Percentiles rank a stretch among this genome's conserved stretches.
phyloP scores from a whole-genome alignment of 2,888 invertebrate genomes.

The Stramonita haemastoma region DNA sequence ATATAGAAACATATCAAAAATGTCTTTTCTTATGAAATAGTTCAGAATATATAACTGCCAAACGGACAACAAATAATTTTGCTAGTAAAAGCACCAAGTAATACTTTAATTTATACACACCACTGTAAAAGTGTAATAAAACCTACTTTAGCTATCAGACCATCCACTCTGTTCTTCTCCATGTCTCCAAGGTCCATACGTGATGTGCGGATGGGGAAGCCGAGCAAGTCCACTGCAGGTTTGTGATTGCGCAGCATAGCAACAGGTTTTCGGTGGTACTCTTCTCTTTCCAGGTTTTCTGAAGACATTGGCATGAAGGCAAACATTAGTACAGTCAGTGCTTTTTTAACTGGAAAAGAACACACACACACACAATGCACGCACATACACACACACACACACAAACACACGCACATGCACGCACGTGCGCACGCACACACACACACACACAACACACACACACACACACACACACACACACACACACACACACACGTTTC shows the following conservation, averaged over 20 bases:
- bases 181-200: slow-evolving; percentile 48
- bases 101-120: no score
- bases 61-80: no score
- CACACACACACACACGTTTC: slow-evolving; percentile 40
- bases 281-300: slow-evolving; percentile 57
- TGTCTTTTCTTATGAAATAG: no score
- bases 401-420: background rate
- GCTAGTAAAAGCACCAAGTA: no score
- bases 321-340: background rate
- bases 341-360: background rate
- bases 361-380: background rate
- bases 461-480: background rate
- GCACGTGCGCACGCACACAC: background rate
- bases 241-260: slow-evolving; percentile 54
- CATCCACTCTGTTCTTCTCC: slow-evolving; percentile 47
- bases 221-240: slow-evolving; percentile 55
- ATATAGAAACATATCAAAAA: no score
- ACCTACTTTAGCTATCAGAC: slow-evolving; percentile 48
- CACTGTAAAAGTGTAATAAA: no score
- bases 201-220: slow-evolving; percentile 54
- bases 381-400: background rate
- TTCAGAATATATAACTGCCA: no score
- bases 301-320: slow-evolving; percentile 19
- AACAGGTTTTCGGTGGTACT: slow-evolving; percentile 55
- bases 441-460: background rate